Conservation (phyloP, 2,888 invertebrate species). For the Tetranychus truncatus region DNA sequence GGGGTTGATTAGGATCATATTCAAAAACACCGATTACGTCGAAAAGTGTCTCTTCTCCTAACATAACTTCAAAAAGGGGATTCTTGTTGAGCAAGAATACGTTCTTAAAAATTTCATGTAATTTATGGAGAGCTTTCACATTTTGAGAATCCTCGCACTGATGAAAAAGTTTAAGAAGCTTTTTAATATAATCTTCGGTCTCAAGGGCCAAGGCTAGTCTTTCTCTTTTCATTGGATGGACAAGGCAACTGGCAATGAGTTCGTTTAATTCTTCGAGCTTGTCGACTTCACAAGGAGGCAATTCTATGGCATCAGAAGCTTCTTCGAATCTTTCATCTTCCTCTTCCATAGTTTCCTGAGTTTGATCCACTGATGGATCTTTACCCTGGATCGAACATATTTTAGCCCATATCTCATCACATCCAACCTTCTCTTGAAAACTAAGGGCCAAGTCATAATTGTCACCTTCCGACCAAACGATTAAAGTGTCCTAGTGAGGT, state of each 20-base stretch:
- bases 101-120: slow-evolving; percentile 95
- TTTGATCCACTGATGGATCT: slow-evolving; percentile 93
- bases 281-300: slow-evolving; percentile 84
- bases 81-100: slow-evolving; percentile 96
- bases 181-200: slow-evolving; percentile 82
- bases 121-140: slow-evolving; percentile 71
- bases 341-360: slow-evolving; percentile 87
- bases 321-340: slow-evolving; percentile 92
- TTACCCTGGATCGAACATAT: slow-evolving; percentile 99
- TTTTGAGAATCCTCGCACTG: slow-evolving; percentile 94
- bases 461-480: slow-evolving; percentile 99
- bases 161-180: slow-evolving; percentile 80
- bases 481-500: slow-evolving; percentile 63
- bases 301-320: slow-evolving; percentile 68
- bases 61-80: slow-evolving; percentile 89
- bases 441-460: slow-evolving; percentile 96
- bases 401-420: slow-evolving; percentile 99
- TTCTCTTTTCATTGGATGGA: slow-evolving; percentile 75
- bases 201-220: slow-evolving; percentile 82
- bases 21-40: slow-evolving; percentile 96
- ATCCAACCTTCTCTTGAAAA: slow-evolving; percentile 99
- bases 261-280: slow-evolving; percentile 87
- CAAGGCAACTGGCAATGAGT: slow-evolving; percentile 59
- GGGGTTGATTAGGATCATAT: slow-evolving; percentile 56
- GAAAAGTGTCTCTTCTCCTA: slow-evolving; percentile 51